Evolutionary conservation across 2,797 vertebrate genomes (phyloP).

Genomic region (Fringilla coelebs): DNA sequence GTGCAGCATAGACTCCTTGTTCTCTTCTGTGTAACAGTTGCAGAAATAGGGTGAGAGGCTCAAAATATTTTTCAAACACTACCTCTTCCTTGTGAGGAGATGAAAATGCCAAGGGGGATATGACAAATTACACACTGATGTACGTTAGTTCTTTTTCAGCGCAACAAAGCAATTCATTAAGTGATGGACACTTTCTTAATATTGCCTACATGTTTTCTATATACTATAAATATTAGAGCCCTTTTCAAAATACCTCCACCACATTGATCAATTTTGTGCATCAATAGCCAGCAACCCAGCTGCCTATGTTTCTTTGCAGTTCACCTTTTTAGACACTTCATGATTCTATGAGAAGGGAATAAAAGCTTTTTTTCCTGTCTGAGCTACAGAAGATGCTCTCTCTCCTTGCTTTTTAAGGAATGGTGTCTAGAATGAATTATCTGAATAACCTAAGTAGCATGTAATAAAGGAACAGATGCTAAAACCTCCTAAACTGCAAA

Average conservation of each 20-base stretch:
- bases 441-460: neutral
- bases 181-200: neutral
- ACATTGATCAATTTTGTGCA: neutral
- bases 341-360: neutral
- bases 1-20: neutral
- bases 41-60: neutral
- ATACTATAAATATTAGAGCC: neutral
- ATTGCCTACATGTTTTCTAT: neutral
- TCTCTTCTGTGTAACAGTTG: neutral
- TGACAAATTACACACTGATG: neutral
- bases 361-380: neutral
- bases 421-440: neutral
- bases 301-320: neutral
- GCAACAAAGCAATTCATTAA: neutral
- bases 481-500: neutral
- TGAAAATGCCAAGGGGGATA: neutral
- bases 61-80: neutral
- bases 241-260: neutral
- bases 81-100: neutral
- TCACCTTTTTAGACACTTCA: neutral
- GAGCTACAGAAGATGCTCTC: neutral
- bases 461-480: neutral
- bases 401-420: neutral
- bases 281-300: neutral
- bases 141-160: neutral